These are phyloP conservation scores for Salarias fasciatus DNA, from an alignment of 2,797 vertebrate genomes.

Conservation along the genomic window DNA sequence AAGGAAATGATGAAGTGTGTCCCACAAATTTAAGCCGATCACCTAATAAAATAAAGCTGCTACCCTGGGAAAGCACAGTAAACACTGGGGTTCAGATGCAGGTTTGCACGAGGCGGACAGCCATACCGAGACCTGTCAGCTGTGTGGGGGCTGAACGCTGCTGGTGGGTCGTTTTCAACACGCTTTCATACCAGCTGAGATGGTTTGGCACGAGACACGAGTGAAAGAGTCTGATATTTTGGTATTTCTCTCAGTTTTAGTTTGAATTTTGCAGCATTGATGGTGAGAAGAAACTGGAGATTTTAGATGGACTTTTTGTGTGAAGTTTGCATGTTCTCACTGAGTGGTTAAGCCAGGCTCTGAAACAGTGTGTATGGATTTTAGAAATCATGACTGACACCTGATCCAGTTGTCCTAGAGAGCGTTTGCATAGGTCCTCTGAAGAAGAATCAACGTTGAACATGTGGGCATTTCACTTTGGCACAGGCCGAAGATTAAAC, in stretches of 20 bases:
- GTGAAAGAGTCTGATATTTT: background rate
- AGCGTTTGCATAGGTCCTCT: background rate
- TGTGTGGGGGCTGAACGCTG: slow-evolving; percentile 22
- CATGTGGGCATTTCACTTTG: background rate
- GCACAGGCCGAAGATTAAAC: background rate
- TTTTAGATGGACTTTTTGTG: too few species aligned
- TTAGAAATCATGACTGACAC: background rate
- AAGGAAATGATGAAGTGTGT: slow-evolving; percentile 66
- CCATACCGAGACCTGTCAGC: slow-evolving; percentile 10
- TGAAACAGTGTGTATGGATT: background rate
- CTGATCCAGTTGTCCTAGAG: background rate
- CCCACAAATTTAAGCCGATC: slow-evolving; percentile 52
- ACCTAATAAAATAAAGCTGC: slow-evolving; percentile 68
- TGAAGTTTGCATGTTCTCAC: too few species aligned
- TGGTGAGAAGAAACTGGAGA: background rate
- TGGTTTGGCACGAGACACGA: background rate
- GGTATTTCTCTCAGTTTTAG: background rate
- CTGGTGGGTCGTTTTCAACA: slow-evolving; percentile 4
- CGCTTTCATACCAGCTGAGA: background rate
- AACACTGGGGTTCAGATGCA: slow-evolving; percentile 44
- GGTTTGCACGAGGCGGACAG: slow-evolving; percentile 25
- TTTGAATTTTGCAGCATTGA: background rate
- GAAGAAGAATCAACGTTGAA: background rate
- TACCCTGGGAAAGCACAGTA: slow-evolving; percentile 66
- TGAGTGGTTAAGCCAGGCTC: too few species aligned